phyloP scores from a whole-genome alignment of 2,888 invertebrate genomes.

The Matsumyia berberina region DNA sequence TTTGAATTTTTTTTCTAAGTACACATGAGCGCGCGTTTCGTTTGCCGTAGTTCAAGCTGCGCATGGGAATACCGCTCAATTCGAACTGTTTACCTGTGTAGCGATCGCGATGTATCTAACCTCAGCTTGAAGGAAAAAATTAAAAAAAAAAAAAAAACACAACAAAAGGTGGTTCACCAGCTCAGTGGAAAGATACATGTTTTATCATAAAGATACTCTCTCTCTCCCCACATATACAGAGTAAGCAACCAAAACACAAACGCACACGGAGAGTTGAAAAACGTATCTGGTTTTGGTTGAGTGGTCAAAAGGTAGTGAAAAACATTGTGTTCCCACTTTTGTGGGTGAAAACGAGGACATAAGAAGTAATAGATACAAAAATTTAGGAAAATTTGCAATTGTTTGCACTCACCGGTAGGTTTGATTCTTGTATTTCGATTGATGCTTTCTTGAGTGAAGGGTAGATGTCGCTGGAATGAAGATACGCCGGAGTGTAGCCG shows the following conservation, averaged over 20 bases:
- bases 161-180: constrained; percentile 42
- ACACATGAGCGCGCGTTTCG: constrained; percentile 55
- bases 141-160: constrained; percentile 11
- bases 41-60: constrained; percentile 67
- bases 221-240: not conserved
- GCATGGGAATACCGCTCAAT: constrained; percentile 73
- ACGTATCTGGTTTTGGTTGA: constrained; percentile 30
- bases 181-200: constrained; percentile 51
- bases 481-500: no score
- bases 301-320: constrained; percentile 20
- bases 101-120: constrained; percentile 57
- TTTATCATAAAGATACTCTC: constrained; percentile 7
- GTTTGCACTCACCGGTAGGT: no score
- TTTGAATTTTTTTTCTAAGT: constrained; percentile 23
- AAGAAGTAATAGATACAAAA: not conserved
- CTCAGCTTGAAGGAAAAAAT: constrained; percentile 57
- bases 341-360: not conserved
- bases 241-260: constrained; percentile 9
- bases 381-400: no score
- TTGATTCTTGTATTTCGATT: no score
- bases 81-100: constrained; percentile 72
- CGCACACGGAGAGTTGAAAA: constrained; percentile 16
- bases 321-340: constrained; percentile 43
- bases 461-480: no score
- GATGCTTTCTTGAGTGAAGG: not conserved